A percentile compares a stretch with the other conserved stretches of the same genome.
These are phyloP conservation scores for Taenaris catops DNA, from an alignment of 2,888 invertebrate genomes.

Conservation along the genomic window DNA sequence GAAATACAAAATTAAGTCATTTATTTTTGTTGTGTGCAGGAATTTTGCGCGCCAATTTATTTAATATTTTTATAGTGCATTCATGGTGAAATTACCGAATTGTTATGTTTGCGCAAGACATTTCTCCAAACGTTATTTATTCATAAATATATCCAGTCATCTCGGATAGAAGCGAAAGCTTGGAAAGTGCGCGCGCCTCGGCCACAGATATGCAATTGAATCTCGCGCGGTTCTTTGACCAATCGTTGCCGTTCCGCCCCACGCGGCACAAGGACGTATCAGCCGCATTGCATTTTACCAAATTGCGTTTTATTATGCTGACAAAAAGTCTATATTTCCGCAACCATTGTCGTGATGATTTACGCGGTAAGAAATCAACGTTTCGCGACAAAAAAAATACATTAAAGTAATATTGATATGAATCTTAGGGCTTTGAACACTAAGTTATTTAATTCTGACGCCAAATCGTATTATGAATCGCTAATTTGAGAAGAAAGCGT, in stretches of 20 bases:
- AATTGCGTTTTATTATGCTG: conserved; percentile 34
- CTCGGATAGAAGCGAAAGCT: conserved; percentile 65
- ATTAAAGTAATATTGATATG: too few species aligned
- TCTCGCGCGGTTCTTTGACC: conserved; percentile 53
- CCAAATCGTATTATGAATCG: too few species aligned
- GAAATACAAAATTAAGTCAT: too few species aligned
- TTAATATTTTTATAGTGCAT: too few species aligned
- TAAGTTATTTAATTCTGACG: too few species aligned
- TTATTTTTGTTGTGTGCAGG: too few species aligned
- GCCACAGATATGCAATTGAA: conserved; percentile 58
- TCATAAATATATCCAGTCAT: conserved; percentile 42
- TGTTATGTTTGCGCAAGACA: conserved; percentile 27
- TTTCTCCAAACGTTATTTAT: conserved; percentile 29
- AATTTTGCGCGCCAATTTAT: too few species aligned
- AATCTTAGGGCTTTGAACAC: too few species aligned
- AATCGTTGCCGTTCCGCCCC: conserved; percentile 48
- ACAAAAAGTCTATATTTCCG: conserved; percentile 29
- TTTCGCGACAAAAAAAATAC: too few species aligned
- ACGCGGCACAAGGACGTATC: conserved; percentile 60
- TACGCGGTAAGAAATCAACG: too few species aligned
- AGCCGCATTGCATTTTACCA: conserved; percentile 33
- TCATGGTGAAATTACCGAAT: conserved; percentile 31
- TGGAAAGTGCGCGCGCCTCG: conserved; percentile 68
- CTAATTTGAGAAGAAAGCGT: too few species aligned
- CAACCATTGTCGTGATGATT: conserved; percentile 9